These are phyloP conservation scores for Boloria euphrosyne DNA, from an alignment of 2,888 invertebrate genomes.

Conservation along the genomic window DNA sequence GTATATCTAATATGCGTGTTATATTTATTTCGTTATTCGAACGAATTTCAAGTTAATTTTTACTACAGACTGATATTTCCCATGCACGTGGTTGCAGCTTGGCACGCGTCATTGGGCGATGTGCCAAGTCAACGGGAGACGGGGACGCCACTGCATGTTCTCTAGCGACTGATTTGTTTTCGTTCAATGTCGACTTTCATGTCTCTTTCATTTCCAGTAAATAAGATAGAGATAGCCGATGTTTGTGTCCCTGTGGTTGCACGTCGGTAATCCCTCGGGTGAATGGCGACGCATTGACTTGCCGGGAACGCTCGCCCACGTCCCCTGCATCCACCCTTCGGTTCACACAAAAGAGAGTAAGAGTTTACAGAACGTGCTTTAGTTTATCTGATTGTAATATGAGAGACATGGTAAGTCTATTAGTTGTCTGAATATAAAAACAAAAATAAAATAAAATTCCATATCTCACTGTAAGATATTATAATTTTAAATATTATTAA, in stretches of 20 bases:
- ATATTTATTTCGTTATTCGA: neutral
- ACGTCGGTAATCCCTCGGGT: conserved; percentile 43
- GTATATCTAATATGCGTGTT: neutral
- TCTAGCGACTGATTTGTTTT: conserved; percentile 39
- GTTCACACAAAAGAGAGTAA: conserved; percentile 48
- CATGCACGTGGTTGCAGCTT: conserved; percentile 53
- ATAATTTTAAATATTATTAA: too few relatives aligned
- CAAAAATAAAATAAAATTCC: too few relatives aligned
- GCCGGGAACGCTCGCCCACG: conserved; percentile 43
- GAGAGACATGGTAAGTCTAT: too few relatives aligned
- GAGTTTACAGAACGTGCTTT: conserved; percentile 40
- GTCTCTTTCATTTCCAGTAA: conserved; percentile 43
- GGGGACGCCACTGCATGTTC: conserved; percentile 46
- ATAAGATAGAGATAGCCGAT: conserved; percentile 40
- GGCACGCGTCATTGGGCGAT: conserved; percentile 55
- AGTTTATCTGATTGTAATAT: neutral
- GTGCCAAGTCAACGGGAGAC: conserved; percentile 62
- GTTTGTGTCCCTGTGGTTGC: conserved; percentile 42
- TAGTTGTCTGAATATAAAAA: too few relatives aligned
- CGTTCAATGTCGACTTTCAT: conserved; percentile 40
- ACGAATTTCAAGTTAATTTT: conserved; percentile 6
- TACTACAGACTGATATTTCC: conserved; percentile 26
- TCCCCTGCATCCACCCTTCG: conserved; percentile 42
- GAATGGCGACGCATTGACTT: conserved; percentile 49
- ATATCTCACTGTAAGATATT: too few relatives aligned